A percentile compares a stretch with the other conserved stretches of the same genome.
phyloP scores from a whole-genome alignment of 2,888 invertebrate species.

The Gisinianus flammeolus region DNA sequence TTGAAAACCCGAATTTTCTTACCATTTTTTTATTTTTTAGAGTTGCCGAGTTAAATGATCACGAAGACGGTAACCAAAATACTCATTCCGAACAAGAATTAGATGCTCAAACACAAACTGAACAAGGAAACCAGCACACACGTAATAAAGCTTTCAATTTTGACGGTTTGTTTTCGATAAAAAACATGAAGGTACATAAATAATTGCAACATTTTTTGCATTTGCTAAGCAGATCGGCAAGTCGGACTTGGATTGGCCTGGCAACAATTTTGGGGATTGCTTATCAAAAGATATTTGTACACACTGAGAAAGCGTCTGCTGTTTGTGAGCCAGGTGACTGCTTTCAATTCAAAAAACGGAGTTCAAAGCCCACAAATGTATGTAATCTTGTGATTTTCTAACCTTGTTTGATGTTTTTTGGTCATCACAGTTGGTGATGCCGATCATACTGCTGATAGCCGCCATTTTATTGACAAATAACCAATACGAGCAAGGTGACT shows the following conservation, averaged over 20 bases:
- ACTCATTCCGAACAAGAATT: conserved; percentile 8
- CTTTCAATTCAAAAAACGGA: not conserved
- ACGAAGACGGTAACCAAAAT: conserved; percentile 15
- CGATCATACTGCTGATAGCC: conserved; percentile 50
- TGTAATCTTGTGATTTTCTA: not conserved
- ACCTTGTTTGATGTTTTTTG: not conserved
- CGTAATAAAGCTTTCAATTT: not conserved
- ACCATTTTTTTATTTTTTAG: too few relatives aligned
- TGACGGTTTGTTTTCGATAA: not conserved
- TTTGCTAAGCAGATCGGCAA: not conserved
- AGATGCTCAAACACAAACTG: not conserved
- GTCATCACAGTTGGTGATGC: conserved; percentile 48
- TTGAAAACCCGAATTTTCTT: too few relatives aligned
- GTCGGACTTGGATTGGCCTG: conserved; percentile 43
- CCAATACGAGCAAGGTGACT: conserved; percentile 36
- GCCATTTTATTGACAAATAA: conserved; percentile 50
- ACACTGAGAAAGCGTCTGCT: conserved; percentile 50
- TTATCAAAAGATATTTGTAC: conserved; percentile 53
- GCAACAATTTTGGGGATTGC: conserved; percentile 53
- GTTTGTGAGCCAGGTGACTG: conserved; percentile 53
- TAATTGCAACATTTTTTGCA: not conserved
- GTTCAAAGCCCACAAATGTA: too few relatives aligned
- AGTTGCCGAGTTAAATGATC: conserved; percentile 51
- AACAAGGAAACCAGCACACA: not conserved
- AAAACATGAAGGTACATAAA: not conserved